Evolutionary conservation across 2,888 invertebrate genomes (phyloP).

Genomic region (Noctua janthina): DNA sequence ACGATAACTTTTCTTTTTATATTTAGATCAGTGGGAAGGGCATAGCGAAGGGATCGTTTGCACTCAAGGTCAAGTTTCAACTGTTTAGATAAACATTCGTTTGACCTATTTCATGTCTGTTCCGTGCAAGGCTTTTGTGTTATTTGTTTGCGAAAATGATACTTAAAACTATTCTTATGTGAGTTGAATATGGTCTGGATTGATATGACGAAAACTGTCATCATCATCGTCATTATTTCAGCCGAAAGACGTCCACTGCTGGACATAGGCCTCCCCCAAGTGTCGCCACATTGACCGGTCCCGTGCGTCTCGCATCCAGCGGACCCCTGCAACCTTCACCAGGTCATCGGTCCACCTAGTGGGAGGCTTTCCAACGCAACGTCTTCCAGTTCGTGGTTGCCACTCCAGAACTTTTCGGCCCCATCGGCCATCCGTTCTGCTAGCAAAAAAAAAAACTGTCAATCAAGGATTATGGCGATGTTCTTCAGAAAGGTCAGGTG

Average conservation of each 20-base stretch:
- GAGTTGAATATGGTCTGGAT: not conserved
- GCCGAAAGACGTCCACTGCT: too few relatives aligned
- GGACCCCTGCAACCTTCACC: too few relatives aligned
- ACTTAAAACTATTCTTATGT: not conserved
- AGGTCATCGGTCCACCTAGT: too few relatives aligned
- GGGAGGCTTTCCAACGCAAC: too few relatives aligned
- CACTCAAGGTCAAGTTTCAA: slow-evolving; percentile 16
- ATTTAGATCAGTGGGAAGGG: slow-evolving; percentile 24
- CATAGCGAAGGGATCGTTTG: not conserved
- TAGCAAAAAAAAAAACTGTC: not conserved
- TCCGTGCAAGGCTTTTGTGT: not conserved
- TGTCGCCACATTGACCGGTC: too few relatives aligned
- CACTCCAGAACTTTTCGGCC: too few relatives aligned
- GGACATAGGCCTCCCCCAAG: too few relatives aligned
- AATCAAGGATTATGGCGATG: not conserved
- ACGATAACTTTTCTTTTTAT: slow-evolving; percentile 29
- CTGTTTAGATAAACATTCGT: slow-evolving; percentile 29
- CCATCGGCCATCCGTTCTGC: too few relatives aligned
- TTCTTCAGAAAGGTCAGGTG: not conserved
- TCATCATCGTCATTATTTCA: too few relatives aligned
- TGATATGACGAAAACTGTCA: too few relatives aligned
- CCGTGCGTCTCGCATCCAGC: too few relatives aligned
- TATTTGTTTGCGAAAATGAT: not conserved
- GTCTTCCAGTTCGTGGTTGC: too few relatives aligned
- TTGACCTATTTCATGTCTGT: slow-evolving; percentile 15